Evolutionary conservation across 30 jellyfish, hydroid and myxozoan genomes (phyloP), one percentile per base, ranked within the genome.

Genomic region (Turritopsis dohrnii): DNA sequence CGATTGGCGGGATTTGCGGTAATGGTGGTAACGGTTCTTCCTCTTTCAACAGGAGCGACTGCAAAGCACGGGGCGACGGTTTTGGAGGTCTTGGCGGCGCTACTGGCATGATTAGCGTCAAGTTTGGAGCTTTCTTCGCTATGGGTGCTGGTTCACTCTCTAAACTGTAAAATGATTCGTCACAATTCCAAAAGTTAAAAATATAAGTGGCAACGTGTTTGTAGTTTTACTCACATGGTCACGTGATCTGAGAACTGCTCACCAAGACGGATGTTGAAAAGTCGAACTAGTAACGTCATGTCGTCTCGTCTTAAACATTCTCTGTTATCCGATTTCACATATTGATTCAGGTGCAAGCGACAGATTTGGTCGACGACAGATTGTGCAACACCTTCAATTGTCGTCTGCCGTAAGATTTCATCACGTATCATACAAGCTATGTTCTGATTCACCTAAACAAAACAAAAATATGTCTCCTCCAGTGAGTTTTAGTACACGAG

Each of bases 331-430:
- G 96, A 81, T 19, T 79, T 82, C 22, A 54, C 82, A 66, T 77
- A 94, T 69, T 89, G 86, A 26, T 86, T 96, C 76, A 83, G 88
- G 79, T 94, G 99, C 66, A 88, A 89, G 20, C 92, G 96, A 84
- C 97, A 94, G 9, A 94, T 74, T 75, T 87, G 84, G 71, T 89
- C 95, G 29, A 94, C 90, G 26, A 94, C 99, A 21, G 95, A 85
- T 86, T 94, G 99, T 20, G 99, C 99, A 21, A 88, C 96, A 54
- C 86, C 96, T 54, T 83, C 94, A 8, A 88, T 85, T 13, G 99
- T 82, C 24, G 94, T 72, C 82, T 89, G 97, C 52, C 87, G 90
- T 71, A 54, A 52, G 19, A 94, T 52, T 27, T 89, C 95, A 26
- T 71, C 74, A 4, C 79, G 95, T 3, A 94, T 76, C 92, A 86